A percentile compares a stretch with the other conserved stretches of the same genome.
phyloP scores from a whole-genome alignment of 2,113 vertebrate species.

The Aepyceros melampus region DNA sequence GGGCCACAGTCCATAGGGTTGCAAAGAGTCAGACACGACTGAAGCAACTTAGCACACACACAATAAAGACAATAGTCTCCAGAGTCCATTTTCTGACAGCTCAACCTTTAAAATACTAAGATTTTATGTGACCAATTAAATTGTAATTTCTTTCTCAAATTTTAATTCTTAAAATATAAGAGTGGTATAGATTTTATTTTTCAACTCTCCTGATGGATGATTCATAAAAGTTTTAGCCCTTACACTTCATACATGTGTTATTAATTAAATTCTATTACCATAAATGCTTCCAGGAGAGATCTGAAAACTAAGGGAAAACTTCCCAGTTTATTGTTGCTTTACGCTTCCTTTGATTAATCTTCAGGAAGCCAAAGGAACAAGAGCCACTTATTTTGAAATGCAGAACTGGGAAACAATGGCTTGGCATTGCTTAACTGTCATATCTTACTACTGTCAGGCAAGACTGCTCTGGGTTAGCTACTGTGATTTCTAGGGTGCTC shows the following conservation, averaged over 20 bases:
- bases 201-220: neutral
- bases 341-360: conserved; percentile 66
- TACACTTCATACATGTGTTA: neutral
- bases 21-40: neutral
- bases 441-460: conserved; percentile 4
- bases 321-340: conserved; percentile 47
- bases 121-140: neutral
- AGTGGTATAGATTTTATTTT: neutral
- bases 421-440: conserved; percentile 23
- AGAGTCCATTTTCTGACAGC: neutral
- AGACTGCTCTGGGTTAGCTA: neutral
- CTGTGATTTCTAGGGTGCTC: neutral
- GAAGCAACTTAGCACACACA: neutral
- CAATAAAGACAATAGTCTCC: neutral
- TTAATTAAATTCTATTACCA: conserved; percentile 24
- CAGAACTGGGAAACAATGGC: conserved; percentile 51
- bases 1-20: neutral
- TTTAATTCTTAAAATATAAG: neutral
- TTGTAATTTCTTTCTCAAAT: neutral
- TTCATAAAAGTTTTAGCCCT: neutral
- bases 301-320: conserved; percentile 29
- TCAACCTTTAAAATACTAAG: neutral
- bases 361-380: conserved; percentile 72
- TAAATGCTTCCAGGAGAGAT: conserved; percentile 22
- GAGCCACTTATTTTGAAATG: conserved; percentile 67